These are phyloP conservation scores for Stomatorhinus walkeri DNA, from an alignment of 2,797 vertebrate species.

Conservation along the genomic window DNA sequence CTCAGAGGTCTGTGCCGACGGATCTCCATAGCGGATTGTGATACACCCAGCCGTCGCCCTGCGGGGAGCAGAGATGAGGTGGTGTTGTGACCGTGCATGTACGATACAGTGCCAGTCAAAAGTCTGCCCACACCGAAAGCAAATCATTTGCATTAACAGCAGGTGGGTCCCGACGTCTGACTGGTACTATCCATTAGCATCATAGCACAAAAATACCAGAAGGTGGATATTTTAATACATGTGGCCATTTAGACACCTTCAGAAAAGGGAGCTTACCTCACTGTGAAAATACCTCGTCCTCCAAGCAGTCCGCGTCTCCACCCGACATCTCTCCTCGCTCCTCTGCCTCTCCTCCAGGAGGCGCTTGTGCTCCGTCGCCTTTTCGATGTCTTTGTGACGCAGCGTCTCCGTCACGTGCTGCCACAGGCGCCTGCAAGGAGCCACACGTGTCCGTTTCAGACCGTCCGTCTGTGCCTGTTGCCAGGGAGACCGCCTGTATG, in stretches of 20 bases:
- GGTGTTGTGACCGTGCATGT: background rate
- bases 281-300: conserved; percentile 83
- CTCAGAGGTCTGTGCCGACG: conserved; percentile 48
- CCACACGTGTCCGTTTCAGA: background rate
- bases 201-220: background rate
- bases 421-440: conserved; percentile 75
- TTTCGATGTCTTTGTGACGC: conserved; percentile 83
- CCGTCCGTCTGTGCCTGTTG: background rate
- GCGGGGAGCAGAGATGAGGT: conserved; percentile 30
- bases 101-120: background rate
- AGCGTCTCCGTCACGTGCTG: conserved; percentile 84
- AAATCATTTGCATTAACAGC: background rate
- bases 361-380: conserved; percentile 90
- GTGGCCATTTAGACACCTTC: background rate
- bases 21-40: conserved; percentile 88
- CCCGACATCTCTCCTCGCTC: conserved; percentile 79
- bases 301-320: conserved; percentile 79
- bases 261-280: conserved; percentile 63
- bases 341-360: conserved; percentile 86
- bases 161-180: background rate
- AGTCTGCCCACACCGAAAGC: background rate
- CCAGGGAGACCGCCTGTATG: background rate
- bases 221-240: background rate
- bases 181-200: background rate
- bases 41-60: conserved; percentile 94